Evolutionary conservation across 2,888 invertebrate species (phyloP), one percentile per base, ranked within the genome.

Genomic region (Seladonia tumulorum): DNA sequence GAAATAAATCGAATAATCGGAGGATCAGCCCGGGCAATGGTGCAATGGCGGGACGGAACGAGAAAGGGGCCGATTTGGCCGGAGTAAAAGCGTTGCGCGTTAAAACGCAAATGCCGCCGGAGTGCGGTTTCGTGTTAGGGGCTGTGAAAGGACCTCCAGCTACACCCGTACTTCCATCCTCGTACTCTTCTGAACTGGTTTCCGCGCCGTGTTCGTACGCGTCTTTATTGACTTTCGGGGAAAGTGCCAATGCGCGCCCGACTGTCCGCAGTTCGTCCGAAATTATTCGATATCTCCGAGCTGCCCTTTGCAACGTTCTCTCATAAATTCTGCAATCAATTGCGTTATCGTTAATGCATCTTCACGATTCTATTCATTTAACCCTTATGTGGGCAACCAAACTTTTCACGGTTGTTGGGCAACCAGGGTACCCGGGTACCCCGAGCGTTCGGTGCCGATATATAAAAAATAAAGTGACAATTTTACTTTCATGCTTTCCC

Each of bases 81-180:
- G 78, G 71, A 76, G 85, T 85, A 85, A 88, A 87, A 88, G 79
- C 83, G 74, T 57, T 60, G 72, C 81, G 53, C 81, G 84, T 88
- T 87, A 85, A 88, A 88, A 89, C 87, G 89, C 85, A 88, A 89
- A 89, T 88, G 86, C 87, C 77, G 63, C 4, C 70, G 76, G 74
- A 89, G 89, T 89, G 89, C 89, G 89, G 89, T 89, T 89, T 89
- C 89, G 86, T 89, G 89, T 89, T 82, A 87, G 81, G 80, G 84
- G 76, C 73, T 72, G 63, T 49, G 85, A 79, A 85, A 87, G 82
- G 77, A 82, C 73, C 78, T 81, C 66, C 57, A 73, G 66, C 71
- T 78, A 74, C 76, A 60, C 47, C 66, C 76, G 73, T 79, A 68
- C 68, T 71, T 70, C 75, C 57, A 77, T 75, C 45, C 53, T 57